Conservation (phyloP, 1,140 invertebrate genomes). For the Platyscapa corneri region DNA sequence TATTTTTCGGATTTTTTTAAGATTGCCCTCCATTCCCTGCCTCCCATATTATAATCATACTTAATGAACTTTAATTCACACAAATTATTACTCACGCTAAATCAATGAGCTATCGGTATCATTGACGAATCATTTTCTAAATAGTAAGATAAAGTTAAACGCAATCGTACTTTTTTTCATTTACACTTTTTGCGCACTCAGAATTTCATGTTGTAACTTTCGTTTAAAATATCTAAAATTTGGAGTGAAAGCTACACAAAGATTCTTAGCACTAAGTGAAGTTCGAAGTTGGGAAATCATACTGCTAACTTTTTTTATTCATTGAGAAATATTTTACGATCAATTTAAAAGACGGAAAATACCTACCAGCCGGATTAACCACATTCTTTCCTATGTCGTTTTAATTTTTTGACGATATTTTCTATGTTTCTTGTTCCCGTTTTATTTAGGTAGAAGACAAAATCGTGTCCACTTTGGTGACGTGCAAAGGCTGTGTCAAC, state of each 20-base stretch:
- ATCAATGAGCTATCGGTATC: too few relatives aligned
- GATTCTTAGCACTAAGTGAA: background rate
- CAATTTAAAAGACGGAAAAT: background rate
- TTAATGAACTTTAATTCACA: too few relatives aligned
- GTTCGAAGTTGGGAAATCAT: background rate
- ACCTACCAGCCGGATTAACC: background rate
- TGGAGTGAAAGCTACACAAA: background rate
- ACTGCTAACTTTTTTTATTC: background rate
- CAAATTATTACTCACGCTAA: too few relatives aligned
- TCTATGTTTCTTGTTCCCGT: background rate
- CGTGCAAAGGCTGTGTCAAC: background rate
- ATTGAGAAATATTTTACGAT: background rate
- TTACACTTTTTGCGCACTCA: background rate
- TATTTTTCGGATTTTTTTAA: too few relatives aligned
- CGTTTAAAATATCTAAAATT: background rate
- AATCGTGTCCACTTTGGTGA: background rate
- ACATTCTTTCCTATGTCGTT: background rate
- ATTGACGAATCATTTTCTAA: too few relatives aligned
- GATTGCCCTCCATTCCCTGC: too few relatives aligned
- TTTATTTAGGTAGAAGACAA: background rate
- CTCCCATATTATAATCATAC: too few relatives aligned
- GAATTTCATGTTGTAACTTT: background rate
- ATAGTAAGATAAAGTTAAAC: too few relatives aligned
- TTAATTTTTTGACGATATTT: slow-evolving; percentile 7
- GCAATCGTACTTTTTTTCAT: too few relatives aligned